Base-by-base conservation (phyloP, 2,888 invertebrate genomes). In the Stenoptilia bipunctidactyla region DNA sequence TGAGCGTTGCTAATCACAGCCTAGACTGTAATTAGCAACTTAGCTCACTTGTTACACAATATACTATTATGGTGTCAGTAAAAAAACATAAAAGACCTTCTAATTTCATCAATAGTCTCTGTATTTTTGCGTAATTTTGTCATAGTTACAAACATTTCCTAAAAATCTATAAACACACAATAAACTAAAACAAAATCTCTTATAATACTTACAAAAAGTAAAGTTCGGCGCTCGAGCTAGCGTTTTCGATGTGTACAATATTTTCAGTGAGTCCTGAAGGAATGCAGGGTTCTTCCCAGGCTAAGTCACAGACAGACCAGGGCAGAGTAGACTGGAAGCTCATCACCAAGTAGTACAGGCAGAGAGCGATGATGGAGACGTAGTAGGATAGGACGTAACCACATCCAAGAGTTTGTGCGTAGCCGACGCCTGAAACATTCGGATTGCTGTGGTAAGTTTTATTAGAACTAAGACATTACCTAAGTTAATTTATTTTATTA, bases 321-420 rank as follows among this genome's bases (percentile, higher is more conserved):
- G 93, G 93, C 37, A 93, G 66, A 1, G 86, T 85, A 0, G 86
- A 52, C 45, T 86, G 86, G 61, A 92, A 93, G 40, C 93, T 93
- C 56, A 89, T 88, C 4, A 87, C 66, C 51, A 93, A 72, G 66
- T 93, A 94, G 67, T 87, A 92, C 8, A 93, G 53, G 8, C 91
- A 90, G 27, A 93, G 62, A 0, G 90, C 90, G 77, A 93, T 88
- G 38, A 93, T 73, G 0, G 90, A 88, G 39, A 90, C 90, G 63
- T 93, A 94, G 66, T 93, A 94, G 0, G 91, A 89, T 1, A 91
- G 85, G 10, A 93, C 88, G 50, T 87, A 88, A 12, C 85, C 72
- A 12, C 88, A 87, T 1, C 85, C 86, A 9, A 90, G 54, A 3
- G 88, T 77, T 51, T 90, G 89, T 0, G 89, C 90, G 55, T 87